Evolutionary conservation across 1,140 invertebrate genomes (phyloP), one percentile per base, ranked within the genome.

Genomic region (Vanessa tameamea): DNA sequence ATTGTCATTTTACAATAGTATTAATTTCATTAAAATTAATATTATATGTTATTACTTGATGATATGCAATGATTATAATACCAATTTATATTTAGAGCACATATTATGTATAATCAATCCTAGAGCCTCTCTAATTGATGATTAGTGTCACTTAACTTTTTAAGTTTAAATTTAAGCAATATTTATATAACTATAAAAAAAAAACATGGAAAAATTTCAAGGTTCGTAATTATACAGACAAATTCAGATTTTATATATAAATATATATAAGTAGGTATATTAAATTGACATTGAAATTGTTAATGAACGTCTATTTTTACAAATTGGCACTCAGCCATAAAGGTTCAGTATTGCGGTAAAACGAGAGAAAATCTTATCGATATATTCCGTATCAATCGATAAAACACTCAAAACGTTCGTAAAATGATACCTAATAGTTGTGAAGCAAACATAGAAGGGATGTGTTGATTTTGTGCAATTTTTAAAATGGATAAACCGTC

Each of bases 401-500:
- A 70, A 70, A 70, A n/a, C 55, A 50, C 57, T 63, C 43, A 31
- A 61, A 70, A n/a, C 55, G 31, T 16, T 20, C 47, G 20, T 50
- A 23, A 20, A 43, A 9, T 61, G 57, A 14, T n/a, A 61, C 7
- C 26, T 16, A 23, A n/a, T 14, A 61, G 23, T 61, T 14, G 57
- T 61, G 26, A 37, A 14, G 15, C 26, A 13, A 37, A 61, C 31
- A 61, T n/a, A 15, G 11, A 12, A 57, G 53, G 8, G 0, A 61
- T 61, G 57, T 43, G 12, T 15, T 31, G 14, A n/a, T 61, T 61
- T 61, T 23, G 57, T 61, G 57, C 31, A 8, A 9, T 43, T 15
- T 15, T 59, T 61, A 64, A 59, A 48, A 83, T 81, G 78, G 78
- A 64, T 8, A 77, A 74, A 20, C 12, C 20, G 13, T 48, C 64